Base-by-base conservation (phyloP, 2,888 invertebrate genomes). In the Acheta domesticus region DNA sequence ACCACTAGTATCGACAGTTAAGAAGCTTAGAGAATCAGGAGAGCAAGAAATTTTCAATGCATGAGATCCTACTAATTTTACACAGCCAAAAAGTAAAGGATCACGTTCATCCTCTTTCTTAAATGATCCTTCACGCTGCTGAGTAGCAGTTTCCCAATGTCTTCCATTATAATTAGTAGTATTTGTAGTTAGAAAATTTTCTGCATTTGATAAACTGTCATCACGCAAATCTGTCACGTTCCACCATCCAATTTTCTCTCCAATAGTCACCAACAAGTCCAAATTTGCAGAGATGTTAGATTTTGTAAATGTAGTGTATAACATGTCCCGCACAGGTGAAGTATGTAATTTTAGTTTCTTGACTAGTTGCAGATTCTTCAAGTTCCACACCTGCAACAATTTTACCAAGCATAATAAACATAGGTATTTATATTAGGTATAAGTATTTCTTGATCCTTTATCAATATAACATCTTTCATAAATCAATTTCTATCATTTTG, bases 191-290 rank as follows among this genome's bases (percentile, higher is more conserved):
- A n/a, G 16, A n/a, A 62, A 62, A n/a, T 62, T 14, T 3, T 62
- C 8, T 62, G 14, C n/a, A n/a, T 62, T 19, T n/a, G n/a, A 62
- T n/a, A 5, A 19, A 62, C 20, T n/a, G 3, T 11, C 48, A 11
- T 19, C 50, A 50, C 3, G 12, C 36, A 88, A 81, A 77, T 86
- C 85, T 0, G 87, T 86, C 49, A 89, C 84, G 83, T 91, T 88
- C 91, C 91, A 91, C 89, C 90, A 91, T 0, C 89, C 89, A 48
- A 91, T 88, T 84, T 91, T 90, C 2, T 90, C 87, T 1, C 89
- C 90, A 85, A 90, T 87, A 23, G 90, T 90, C 11, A 91, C 88
- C 62, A 91, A 85, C 74, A 86, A 84, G 0, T 87, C 86, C 2
- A 50, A 12, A 16, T 12, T 12, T 23, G 12, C 2, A 16, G 36